phyloP scores from a whole-genome alignment of 2,113 vertebrate genomes.

The Diglossa brunneiventris region DNA sequence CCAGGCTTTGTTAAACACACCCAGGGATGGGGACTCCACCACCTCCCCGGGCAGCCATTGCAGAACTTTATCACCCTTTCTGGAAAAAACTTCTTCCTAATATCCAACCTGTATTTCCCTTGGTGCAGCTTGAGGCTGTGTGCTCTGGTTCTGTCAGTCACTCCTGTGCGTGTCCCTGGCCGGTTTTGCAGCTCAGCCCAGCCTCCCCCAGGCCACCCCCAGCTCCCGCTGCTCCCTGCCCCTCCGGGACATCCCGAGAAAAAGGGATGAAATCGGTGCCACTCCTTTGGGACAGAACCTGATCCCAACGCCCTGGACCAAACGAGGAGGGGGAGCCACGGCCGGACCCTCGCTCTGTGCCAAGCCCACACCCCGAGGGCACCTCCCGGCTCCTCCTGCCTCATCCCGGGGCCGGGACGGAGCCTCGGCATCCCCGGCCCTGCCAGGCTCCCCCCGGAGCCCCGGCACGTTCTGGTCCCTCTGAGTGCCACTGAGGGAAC shows the following conservation, averaged over 20 bases:
- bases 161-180: background rate
- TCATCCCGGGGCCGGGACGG: fast-evolving
- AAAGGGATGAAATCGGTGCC: fast-evolving
- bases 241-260: fast-evolving
- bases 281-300: background rate
- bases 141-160: fast-evolving
- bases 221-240: fast-evolving
- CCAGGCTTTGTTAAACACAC: background rate
- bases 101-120: background rate
- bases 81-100: background rate
- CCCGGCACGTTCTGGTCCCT: background rate
- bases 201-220: background rate
- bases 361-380: background rate
- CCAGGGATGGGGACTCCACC: background rate
- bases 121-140: background rate
- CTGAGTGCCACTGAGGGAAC: no score
- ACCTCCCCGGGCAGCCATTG: background rate
- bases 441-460: background rate
- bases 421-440: background rate
- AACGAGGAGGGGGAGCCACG: background rate
- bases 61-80: background rate
- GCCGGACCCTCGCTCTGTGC: background rate
- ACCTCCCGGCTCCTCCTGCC: background rate
- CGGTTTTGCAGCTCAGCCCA: background rate
- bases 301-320: fast-evolving